These are phyloP conservation scores for Xylota segnis DNA, from an alignment of 2,888 invertebrate species.

Conservation along the genomic window DNA sequence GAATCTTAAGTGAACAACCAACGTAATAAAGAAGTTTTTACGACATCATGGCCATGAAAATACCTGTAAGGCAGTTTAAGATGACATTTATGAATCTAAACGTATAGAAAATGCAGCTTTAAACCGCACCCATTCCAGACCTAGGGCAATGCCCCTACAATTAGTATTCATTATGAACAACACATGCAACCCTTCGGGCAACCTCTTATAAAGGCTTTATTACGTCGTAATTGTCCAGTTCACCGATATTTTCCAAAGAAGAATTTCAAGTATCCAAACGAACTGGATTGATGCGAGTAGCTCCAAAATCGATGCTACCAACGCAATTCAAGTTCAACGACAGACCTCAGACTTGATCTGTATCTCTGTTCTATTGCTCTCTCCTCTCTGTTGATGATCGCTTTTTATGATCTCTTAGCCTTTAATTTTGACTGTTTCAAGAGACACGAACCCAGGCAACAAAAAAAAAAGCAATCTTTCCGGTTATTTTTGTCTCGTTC, in stretches of 20 bases:
- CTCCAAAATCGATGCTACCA: conserved; percentile 2
- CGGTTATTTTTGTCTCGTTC: conserved; percentile 16
- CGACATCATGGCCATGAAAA: not conserved
- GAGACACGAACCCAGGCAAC: not conserved
- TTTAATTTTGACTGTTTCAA: conserved; percentile 29
- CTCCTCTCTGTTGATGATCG: not conserved
- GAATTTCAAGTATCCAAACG: conserved; percentile 1
- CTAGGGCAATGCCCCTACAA: not conserved
- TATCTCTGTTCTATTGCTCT: not conserved
- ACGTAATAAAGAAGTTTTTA: not conserved
- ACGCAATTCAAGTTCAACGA: conserved; percentile 48
- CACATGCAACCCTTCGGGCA: not conserved
- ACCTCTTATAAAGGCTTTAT: not conserved
- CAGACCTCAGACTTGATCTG: conserved; percentile 28
- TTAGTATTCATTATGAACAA: not conserved
- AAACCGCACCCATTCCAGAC: not conserved
- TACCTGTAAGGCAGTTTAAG: not conserved
- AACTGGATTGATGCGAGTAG: conserved; percentile 10
- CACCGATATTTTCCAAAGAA: conserved; percentile 5
- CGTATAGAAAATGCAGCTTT: not conserved
- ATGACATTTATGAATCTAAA: not conserved
- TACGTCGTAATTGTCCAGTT: not conserved
- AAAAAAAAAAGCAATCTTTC: conserved; percentile 16
- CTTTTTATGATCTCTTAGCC: conserved; percentile 16
- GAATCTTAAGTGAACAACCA: not conserved